A percentile compares a stretch with the other conserved stretches of the same genome.
Conservation (phyloP, 1,140 invertebrate species). For the Eubasilissa regina region DNA sequence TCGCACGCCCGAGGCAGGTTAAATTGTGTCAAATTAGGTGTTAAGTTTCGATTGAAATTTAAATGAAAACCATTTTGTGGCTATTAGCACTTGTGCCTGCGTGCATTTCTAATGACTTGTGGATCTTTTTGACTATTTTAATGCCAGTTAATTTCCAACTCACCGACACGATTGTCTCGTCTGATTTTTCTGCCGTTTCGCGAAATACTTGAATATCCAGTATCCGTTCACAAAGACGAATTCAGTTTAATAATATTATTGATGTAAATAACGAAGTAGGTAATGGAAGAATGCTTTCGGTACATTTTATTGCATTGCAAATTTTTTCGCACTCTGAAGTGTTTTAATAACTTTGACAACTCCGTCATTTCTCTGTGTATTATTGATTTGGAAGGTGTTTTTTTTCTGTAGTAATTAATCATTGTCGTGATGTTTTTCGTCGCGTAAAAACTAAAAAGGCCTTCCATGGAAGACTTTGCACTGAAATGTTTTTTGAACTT, state of each 20-base stretch:
- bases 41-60: neutral
- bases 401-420: neutral
- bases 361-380: neutral
- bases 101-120: neutral
- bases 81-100: neutral
- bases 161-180: too few species aligned
- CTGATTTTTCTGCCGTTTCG: too few species aligned
- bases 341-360: neutral
- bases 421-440: constrained; percentile 8
- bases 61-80: constrained; percentile 3
- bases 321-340: neutral
- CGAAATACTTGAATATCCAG: too few species aligned
- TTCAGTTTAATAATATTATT: neutral
- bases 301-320: too few species aligned
- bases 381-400: constrained; percentile 16
- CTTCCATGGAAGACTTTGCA: neutral
- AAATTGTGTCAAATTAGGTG: neutral
- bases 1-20: neutral
- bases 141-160: too few species aligned
- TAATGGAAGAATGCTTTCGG: too few species aligned
- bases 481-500: constrained; percentile 7
- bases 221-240: too few species aligned
- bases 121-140: neutral
- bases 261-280: neutral
- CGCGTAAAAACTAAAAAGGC: neutral